Evolutionary conservation across 1,140 invertebrate species (phyloP).

Genomic region (Rhagoletis pomonella): DNA sequence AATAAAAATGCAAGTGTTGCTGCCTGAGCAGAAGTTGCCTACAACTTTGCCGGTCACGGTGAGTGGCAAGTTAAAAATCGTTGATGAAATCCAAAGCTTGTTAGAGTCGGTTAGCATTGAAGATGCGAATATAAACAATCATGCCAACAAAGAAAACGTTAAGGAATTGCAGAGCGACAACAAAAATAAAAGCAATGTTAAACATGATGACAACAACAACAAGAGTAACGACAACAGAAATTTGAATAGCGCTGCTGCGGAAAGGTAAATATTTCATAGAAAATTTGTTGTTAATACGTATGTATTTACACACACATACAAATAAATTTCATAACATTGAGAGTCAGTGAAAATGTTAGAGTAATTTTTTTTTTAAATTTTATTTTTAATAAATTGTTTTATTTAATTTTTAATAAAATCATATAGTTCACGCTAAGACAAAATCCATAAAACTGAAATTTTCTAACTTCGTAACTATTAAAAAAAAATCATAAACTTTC

Average conservation of each 20-base stretch:
- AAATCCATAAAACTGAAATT: no score
- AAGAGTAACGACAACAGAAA: not conserved
- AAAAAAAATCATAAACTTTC: no score
- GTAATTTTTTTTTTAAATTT: no score
- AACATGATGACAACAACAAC: constrained; percentile 11
- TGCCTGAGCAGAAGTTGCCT: not conserved
- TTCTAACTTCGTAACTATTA: no score
- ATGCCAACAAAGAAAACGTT: constrained; percentile 22
- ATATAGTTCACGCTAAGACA: no score
- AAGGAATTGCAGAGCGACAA: not conserved
- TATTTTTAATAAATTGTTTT: no score
- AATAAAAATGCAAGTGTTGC: constrained; percentile 48
- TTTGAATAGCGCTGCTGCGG: not conserved
- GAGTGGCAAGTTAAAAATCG: constrained; percentile 11
- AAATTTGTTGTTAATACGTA: no score
- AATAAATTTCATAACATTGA: no score
- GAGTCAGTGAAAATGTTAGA: no score
- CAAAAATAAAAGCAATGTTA: not conserved
- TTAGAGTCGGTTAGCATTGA: not conserved
- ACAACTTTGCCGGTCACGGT: not conserved
- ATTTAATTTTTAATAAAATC: no score
- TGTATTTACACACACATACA: no score
- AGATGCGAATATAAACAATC: not conserved
- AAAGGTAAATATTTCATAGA: no score
- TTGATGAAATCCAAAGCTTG: constrained; percentile 48